A percentile compares a stretch with the other conserved stretches of the same genome.
Evolutionary conservation across 2,797 vertebrate species (phyloP).

Genomic region (Hemibagrus guttatus): DNA sequence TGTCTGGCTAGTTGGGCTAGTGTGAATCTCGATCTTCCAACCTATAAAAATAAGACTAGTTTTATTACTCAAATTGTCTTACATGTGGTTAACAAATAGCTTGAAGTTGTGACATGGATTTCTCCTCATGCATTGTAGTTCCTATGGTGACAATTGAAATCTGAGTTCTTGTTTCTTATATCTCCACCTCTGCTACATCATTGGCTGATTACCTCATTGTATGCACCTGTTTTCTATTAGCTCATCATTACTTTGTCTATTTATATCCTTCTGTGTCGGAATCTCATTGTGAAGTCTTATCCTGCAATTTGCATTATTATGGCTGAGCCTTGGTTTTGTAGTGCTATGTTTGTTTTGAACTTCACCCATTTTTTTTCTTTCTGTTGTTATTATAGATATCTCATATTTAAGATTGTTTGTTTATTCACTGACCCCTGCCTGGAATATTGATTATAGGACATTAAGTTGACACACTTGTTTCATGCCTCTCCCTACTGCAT

Average conservation of each 20-base stretch:
- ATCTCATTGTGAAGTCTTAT: neutral
- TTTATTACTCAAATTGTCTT: neutral
- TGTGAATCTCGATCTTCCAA: neutral
- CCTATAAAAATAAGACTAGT: neutral
- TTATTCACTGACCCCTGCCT: neutral
- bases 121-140: neutral
- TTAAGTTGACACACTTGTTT: neutral
- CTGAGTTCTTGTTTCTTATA: neutral
- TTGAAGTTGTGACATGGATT: neutral
- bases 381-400: neutral
- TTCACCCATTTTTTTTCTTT: too few species aligned
- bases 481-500: neutral
- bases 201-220: neutral
- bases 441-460: neutral
- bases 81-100: neutral
- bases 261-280: neutral
- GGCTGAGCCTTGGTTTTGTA: neutral
- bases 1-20: neutral
- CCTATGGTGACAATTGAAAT: neutral
- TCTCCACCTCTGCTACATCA: neutral
- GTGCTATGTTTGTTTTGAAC: neutral
- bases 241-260: neutral
- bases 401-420: neutral
- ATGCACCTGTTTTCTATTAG: neutral
- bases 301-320: neutral